These are phyloP conservation scores for Isaurus tuberculatus DNA, from an alignment of 92 coral and sea anemone species.

Conservation along the genomic window DNA sequence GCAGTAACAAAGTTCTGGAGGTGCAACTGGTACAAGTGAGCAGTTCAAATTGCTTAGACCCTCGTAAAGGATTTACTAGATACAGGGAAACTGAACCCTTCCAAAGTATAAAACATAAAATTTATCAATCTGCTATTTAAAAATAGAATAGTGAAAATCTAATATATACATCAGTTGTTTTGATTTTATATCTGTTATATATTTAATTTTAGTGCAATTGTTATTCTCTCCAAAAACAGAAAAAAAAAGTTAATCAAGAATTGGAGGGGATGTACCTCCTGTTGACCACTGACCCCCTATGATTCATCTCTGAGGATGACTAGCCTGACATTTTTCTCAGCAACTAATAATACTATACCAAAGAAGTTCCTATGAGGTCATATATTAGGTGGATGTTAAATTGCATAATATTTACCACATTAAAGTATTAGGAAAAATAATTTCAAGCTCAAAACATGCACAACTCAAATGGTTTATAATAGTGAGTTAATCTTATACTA, in stretches of 20 bases:
- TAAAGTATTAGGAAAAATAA: background rate
- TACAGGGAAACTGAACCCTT: background rate
- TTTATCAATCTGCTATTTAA: background rate
- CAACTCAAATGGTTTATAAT: background rate
- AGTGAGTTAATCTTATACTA: background rate
- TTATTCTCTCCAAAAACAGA: background rate
- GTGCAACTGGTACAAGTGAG: conserved; percentile 9
- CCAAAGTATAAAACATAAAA: background rate
- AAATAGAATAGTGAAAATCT: background rate
- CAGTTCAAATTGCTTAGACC: background rate
- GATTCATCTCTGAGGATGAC: background rate
- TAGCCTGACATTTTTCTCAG: background rate
- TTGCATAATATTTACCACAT: background rate
- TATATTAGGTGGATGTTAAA: background rate
- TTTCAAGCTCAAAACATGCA: background rate
- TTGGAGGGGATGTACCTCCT: background rate
- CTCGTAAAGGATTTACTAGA: background rate
- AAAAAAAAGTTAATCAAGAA: background rate
- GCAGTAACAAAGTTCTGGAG: background rate
- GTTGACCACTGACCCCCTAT: background rate
- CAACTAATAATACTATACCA: background rate
- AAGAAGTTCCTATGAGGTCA: background rate
- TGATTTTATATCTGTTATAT: background rate
- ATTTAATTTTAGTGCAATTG: background rate
- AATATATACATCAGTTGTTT: background rate